Evolutionary conservation across 2,113 vertebrate species (phyloP).

Genomic region (Neolamprologus sp.): DNA sequence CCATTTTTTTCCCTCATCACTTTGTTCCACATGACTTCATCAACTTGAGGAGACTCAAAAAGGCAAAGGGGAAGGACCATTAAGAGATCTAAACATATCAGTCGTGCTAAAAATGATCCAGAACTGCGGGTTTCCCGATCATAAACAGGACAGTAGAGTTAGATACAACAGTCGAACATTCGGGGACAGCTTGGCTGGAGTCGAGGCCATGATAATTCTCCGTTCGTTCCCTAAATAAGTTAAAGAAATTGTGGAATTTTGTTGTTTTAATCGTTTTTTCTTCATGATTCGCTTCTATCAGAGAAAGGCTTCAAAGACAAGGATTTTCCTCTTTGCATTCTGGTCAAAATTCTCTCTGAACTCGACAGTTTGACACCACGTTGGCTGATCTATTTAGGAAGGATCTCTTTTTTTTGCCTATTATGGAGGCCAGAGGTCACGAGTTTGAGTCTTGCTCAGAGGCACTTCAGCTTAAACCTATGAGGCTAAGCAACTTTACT

Average conservation of each 20-base stretch:
- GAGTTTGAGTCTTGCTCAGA: neutral
- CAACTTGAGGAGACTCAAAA: neutral
- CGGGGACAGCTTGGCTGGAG: neutral
- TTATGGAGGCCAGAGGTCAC: neutral
- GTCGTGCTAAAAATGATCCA: neutral
- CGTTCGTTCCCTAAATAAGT: neutral
- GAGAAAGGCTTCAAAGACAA: neutral
- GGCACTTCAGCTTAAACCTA: neutral
- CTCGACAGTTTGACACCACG: neutral
- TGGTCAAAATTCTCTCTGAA: neutral
- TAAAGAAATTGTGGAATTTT: neutral
- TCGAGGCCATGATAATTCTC: neutral
- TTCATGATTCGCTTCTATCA: neutral
- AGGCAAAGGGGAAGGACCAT: neutral
- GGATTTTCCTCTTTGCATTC: neutral
- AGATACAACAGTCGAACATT: neutral
- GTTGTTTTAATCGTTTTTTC: neutral
- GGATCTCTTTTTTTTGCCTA: neutral
- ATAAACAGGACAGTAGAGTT: neutral
- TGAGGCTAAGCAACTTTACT: neutral
- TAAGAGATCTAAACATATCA: neutral
- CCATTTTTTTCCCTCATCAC: neutral
- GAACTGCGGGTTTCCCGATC: neutral
- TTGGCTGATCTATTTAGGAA: neutral
- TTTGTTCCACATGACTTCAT: neutral